Evolutionary conservation across 2,888 invertebrate genomes (phyloP).

Genomic region (Balanococcus diminutus): DNA sequence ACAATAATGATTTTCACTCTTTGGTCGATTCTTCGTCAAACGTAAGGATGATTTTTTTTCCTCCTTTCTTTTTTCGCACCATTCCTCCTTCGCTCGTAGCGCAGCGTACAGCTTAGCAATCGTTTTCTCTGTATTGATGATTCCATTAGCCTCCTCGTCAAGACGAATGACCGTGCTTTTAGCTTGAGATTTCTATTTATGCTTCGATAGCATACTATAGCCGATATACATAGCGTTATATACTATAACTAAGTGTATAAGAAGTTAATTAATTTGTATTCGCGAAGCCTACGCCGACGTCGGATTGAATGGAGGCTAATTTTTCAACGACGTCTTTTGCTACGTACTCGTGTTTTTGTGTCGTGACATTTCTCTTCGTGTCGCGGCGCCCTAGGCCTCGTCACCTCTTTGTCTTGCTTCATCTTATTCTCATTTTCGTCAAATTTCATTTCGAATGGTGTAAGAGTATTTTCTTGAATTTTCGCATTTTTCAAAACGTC

Average conservation of each 20-base stretch:
- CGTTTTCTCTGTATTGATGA: background rate
- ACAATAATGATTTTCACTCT: background rate
- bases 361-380: background rate
- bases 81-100: background rate
- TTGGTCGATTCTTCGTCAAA: background rate
- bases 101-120: too few species aligned
- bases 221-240: background rate
- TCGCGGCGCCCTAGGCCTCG: background rate
- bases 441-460: background rate
- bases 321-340: slow-evolving; percentile 1
- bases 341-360: background rate
- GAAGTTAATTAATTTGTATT: slow-evolving; percentile 15
- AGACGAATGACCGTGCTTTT: slow-evolving; percentile 23
- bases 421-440: background rate
- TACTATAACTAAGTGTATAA: background rate
- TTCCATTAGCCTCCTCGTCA: slow-evolving; percentile 19
- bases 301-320: background rate
- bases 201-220: background rate
- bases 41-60: background rate
- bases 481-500: background rate
- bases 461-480: background rate
- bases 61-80: background rate
- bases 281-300: background rate
- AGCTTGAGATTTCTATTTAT: slow-evolving; percentile 6
- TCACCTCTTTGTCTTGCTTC: background rate